Base-by-base conservation (phyloP, 2,888 invertebrate genomes). In the Ophion ellenae region DNA sequence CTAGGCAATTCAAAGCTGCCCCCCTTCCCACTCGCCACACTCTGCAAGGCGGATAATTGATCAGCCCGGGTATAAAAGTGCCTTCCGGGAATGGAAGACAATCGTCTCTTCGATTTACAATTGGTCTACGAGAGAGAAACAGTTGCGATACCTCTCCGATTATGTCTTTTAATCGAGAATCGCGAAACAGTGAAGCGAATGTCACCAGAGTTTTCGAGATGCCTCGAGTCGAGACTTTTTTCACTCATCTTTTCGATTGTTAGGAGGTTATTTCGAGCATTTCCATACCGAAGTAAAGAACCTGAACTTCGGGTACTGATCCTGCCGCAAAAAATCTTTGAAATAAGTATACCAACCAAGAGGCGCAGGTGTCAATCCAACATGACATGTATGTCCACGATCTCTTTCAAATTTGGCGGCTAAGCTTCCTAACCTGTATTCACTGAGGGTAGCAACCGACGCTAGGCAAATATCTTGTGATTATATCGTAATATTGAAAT, bases 1-100 rank as follows among this genome's bases (percentile, higher is more conserved):
- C 78, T 73, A 83, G 78, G 78, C 78, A 78, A 83, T 83, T 74
- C 78, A 77, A 77, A 73, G 71, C 77, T 24, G 40, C n/a, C 3
- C 45, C 64, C 71, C 53, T 9, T 7, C 28, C 11, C 61, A 6
- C 71, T 40, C 28, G 36, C 66, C 66, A 17, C 14, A 53, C 53
- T 53, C 36, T 9, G 57, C 64, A 36, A 40, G 47, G 64, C 40
- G 40, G 36, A 64, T 63, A 59, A 84, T 84, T 80, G 84, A 80
- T 84, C 80, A 57, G 59, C 28, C 59, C 47, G 79, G 47, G 36
- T 59, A 53, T 53, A 32, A 20, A 53, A 71, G 32, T 70, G 28
- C 36, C 47, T 79, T 63, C 79, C 79, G 70, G 47, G 71, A 79
- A 79, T 47, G 20, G 61, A 24, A 61, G 45, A 79, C 79, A 63